These are phyloP conservation scores for Leucosticte australis DNA, from an alignment of 2,113 vertebrate genomes.

Conservation along the genomic window DNA sequence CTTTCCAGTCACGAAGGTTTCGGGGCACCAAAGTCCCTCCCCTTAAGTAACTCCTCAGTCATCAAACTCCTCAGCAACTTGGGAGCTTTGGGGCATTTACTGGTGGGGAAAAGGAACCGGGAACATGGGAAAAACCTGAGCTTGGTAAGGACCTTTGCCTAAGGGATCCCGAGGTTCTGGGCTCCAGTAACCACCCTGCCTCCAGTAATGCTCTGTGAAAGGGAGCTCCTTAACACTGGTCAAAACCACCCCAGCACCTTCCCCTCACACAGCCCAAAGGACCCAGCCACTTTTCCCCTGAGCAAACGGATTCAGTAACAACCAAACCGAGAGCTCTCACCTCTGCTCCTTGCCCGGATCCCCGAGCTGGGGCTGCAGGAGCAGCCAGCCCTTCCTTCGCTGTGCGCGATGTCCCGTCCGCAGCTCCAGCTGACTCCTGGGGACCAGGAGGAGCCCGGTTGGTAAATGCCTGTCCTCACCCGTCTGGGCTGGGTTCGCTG, in stretches of 20 bases:
- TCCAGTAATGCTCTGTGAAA: rapidly evolving
- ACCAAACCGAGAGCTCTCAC: not conserved
- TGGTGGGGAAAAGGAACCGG: not conserved
- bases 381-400: rapidly evolving
- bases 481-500: not conserved
- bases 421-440: not conserved
- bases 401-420: rapidly evolving
- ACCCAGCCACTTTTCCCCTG: rapidly evolving
- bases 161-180: not conserved
- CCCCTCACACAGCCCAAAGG: not conserved
- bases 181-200: not conserved
- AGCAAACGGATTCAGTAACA: rapidly evolving
- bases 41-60: not conserved
- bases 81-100: not conserved
- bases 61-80: not conserved
- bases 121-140: rapidly evolving
- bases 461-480: not conserved
- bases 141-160: rapidly evolving
- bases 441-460: not conserved
- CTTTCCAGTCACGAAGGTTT: not conserved
- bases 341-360: not conserved
- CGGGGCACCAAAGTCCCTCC: not conserved
- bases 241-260: not conserved
- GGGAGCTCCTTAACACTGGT: not conserved
- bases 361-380: not conserved